Evolutionary conservation across 2,113 vertebrate genomes (phyloP).

Genomic region (Amphiprion ocellaris): DNA sequence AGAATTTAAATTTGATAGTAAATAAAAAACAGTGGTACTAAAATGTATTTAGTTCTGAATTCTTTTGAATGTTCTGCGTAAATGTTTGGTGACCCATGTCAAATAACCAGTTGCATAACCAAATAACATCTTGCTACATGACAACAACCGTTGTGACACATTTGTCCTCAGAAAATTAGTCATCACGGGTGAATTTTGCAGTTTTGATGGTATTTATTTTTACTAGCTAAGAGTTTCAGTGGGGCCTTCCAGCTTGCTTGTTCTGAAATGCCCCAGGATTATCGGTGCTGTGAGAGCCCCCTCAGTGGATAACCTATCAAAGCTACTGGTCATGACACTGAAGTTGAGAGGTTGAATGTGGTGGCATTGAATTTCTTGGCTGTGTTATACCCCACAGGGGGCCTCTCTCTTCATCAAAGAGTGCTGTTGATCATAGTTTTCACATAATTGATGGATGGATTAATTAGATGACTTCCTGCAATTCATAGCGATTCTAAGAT

Average conservation of each 20-base stretch:
- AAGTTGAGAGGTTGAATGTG: conserved; percentile 30
- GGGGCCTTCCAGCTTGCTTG: neutral
- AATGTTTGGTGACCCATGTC: neutral
- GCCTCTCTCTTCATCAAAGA: conserved; percentile 12
- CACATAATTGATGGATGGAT: conserved; percentile 4
- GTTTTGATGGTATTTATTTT: conserved; percentile 20
- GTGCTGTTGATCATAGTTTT: neutral
- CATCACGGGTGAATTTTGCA: conserved; percentile 19
- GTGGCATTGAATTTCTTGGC: conserved; percentile 12
- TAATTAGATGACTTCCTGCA: neutral
- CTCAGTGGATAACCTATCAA: conserved; percentile 50
- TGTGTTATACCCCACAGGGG: neutral
- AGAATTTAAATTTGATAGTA: neutral
- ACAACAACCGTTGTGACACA: neutral
- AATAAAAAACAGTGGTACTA: neutral
- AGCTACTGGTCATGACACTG: conserved; percentile 22
- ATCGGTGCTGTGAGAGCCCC: conserved; percentile 25
- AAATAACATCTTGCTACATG: conserved; percentile 7
- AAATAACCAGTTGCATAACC: conserved; percentile 7
- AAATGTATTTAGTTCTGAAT: neutral
- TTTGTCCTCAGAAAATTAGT: neutral
- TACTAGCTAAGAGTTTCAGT: conserved; percentile 5
- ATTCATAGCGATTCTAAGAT: neutral
- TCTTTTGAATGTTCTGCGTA: too few relatives aligned
- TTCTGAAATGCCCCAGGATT: conserved; percentile 33